Conservation (phyloP, 2,888 invertebrate species). For the Sepiola atlantica region DNA sequence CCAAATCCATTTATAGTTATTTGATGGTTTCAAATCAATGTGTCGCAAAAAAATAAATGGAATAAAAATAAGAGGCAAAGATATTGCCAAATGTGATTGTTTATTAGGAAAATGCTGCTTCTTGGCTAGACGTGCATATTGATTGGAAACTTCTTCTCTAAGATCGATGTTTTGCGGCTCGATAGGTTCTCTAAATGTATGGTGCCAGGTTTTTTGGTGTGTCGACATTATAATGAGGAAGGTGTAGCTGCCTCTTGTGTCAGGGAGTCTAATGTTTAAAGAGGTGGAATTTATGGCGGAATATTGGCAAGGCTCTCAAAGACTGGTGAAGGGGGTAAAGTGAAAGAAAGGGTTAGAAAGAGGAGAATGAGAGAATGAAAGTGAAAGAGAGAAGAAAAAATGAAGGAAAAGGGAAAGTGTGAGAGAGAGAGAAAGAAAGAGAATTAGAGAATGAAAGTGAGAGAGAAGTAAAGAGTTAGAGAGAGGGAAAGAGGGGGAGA, state of each 20-base stretch:
- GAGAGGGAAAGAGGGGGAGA: no score
- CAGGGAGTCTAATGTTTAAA: neutral
- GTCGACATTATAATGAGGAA: neutral
- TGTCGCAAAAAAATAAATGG: neutral
- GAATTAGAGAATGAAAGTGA: no score
- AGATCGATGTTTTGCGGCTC: neutral
- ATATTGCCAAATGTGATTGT: neutral
- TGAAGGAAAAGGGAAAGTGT: no score
- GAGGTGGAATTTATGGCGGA: neutral
- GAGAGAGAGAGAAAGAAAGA: no score
- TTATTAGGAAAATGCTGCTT: neutral
- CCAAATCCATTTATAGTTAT: neutral
- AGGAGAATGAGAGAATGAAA: no score
- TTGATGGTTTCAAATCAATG: neutral
- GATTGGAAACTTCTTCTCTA: neutral
- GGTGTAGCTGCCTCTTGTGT: neutral
- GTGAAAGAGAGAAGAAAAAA: no score
- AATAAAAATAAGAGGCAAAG: neutral
- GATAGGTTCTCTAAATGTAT: neutral
- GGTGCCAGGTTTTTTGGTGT: neutral
- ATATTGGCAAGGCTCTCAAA: neutral
- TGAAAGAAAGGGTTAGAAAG: no score
- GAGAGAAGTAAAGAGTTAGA: no score
- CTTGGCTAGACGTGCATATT: conserved; percentile 32
- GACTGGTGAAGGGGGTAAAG: no score